Conservation (phyloP, 2,113 vertebrate species). For the Numida meleagris region DNA sequence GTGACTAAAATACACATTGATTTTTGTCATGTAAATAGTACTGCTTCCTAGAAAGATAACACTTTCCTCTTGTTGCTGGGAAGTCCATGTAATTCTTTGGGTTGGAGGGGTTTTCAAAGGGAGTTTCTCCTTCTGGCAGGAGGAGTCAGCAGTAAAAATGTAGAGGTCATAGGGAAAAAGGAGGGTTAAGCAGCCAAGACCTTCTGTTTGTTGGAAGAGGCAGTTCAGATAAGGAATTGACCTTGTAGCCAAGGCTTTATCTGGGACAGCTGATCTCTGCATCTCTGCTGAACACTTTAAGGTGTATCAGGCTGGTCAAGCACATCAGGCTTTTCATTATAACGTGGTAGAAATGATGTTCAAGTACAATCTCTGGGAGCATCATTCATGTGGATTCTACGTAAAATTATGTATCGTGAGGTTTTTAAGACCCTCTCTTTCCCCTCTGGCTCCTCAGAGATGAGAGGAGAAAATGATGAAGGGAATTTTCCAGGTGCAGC, state of each 20-base stretch:
- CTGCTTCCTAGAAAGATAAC: background rate
- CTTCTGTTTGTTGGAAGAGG: background rate
- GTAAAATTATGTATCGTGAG: background rate
- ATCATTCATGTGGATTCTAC: fast-evolving
- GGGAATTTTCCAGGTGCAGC: background rate
- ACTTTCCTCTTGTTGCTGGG: background rate
- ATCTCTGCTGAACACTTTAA: background rate
- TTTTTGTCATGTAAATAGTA: background rate
- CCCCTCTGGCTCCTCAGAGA: background rate
- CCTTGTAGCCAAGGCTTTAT: background rate
- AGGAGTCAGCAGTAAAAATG: background rate
- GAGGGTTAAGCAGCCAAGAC: background rate
- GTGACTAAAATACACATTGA: background rate
- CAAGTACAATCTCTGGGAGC: background rate
- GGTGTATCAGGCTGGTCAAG: background rate
- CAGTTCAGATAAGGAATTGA: background rate
- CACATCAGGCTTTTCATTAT: background rate
- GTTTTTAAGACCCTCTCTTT: background rate
- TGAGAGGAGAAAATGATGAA: background rate
- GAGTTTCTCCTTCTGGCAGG: background rate
- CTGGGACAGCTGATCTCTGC: background rate
- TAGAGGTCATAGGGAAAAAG: background rate
- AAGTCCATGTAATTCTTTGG: background rate
- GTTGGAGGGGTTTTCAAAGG: background rate
- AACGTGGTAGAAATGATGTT: background rate